These are phyloP conservation scores for Microcebus ravelobensis DNA, from an alignment of 2,113 vertebrate genomes.

Conservation along the genomic window DNA sequence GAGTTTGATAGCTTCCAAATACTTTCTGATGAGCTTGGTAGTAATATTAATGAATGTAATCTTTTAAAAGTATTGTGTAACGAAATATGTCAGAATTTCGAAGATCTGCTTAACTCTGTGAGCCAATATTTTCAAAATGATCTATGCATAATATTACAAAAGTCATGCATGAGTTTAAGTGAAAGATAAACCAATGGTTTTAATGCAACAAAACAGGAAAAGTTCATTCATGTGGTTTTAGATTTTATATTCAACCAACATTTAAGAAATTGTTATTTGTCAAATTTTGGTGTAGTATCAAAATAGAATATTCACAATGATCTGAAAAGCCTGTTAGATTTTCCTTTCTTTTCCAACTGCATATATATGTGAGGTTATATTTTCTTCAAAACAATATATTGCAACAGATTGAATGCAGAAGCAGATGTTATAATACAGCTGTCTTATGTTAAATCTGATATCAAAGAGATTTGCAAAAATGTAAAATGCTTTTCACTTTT, in stretches of 20 bases:
- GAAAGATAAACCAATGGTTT: not conserved
- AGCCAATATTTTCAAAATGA: not conserved
- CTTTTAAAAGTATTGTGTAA: not conserved
- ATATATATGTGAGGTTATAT: not conserved
- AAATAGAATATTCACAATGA: not conserved
- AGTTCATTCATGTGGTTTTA: not conserved
- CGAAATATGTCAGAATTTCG: not conserved
- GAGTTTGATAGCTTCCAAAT: not conserved
- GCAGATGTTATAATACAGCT: not conserved
- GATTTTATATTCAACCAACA: not conserved
- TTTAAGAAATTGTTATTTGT: not conserved
- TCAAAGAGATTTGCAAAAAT: not conserved
- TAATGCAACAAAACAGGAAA: not conserved
- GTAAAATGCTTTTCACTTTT: not conserved
- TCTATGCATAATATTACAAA: not conserved
- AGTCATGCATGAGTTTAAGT: not conserved
- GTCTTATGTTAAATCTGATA: not conserved
- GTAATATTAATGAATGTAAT: not conserved
- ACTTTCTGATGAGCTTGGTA: not conserved
- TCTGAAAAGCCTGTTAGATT: not conserved
- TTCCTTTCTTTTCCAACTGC: not conserved
- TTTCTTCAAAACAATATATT: not conserved
- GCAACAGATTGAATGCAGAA: not conserved
- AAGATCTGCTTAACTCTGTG: not conserved
- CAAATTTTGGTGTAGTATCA: not conserved